These are phyloP conservation scores for Oenanthe melanoleuca DNA, from an alignment of 2,113 vertebrate species.

Conservation along the genomic window DNA sequence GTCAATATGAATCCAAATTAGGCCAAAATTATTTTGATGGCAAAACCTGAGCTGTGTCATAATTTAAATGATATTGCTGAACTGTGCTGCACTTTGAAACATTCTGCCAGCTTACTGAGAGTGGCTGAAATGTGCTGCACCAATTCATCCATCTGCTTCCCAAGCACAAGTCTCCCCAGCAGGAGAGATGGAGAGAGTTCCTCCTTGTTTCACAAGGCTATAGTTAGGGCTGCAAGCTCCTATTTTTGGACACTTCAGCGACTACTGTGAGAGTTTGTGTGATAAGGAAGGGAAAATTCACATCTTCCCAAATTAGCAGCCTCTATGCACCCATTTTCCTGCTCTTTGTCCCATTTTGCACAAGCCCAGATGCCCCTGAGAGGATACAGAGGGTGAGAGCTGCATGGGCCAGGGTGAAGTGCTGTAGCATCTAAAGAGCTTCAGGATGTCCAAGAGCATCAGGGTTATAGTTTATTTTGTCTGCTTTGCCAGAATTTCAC, in stretches of 20 bases:
- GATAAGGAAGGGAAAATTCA: constrained; percentile 32
- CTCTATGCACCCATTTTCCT: not conserved
- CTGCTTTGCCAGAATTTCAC: not conserved
- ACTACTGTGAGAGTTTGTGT: constrained; percentile 24
- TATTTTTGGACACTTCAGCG: constrained; percentile 35
- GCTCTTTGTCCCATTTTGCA: constrained; percentile 35
- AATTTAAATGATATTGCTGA: not conserved
- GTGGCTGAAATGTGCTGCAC: not conserved
- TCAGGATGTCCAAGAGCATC: not conserved
- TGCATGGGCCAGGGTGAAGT: not conserved
- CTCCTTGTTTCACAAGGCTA: not conserved
- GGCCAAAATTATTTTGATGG: constrained; percentile 4
- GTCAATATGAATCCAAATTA: constrained; percentile 41
- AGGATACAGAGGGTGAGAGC: not conserved
- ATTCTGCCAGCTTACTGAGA: constrained; percentile 28
- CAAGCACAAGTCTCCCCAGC: not conserved
- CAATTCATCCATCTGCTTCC: constrained; percentile 17
- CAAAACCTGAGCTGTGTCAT: constrained; percentile 4
- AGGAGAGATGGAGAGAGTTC: not conserved
- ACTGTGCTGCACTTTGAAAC: not conserved
- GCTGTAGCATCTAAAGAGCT: not conserved
- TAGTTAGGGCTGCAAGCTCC: constrained; percentile 27
- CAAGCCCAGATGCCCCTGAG: not conserved
- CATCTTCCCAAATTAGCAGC: constrained; percentile 54
- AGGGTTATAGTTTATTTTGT: not conserved